phyloP scores from a whole-genome alignment of 2,797 vertebrate genomes.

The Pipistrellus kuhlii region DNA sequence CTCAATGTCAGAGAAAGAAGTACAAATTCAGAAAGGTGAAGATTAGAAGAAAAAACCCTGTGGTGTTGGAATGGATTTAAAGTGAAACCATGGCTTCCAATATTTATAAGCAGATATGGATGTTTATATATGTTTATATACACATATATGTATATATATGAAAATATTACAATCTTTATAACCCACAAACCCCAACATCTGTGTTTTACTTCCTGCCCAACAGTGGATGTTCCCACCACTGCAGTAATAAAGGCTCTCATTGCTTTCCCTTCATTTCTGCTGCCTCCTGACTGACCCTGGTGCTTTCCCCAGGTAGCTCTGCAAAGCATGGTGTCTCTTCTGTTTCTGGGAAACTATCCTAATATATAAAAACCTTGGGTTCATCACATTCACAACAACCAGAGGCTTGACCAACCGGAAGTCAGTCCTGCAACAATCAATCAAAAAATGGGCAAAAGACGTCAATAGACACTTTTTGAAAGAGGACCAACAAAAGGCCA shows the following conservation, averaged over 20 bases:
- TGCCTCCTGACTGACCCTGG: background rate
- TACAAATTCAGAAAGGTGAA: background rate
- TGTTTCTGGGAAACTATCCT: slow-evolving; percentile 25
- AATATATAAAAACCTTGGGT: too few relatives aligned
- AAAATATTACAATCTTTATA: background rate
- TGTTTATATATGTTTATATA: background rate
- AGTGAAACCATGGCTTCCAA: slow-evolving; percentile 52
- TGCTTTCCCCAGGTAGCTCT: background rate
- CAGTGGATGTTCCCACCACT: background rate
- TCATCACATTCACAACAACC: too few relatives aligned
- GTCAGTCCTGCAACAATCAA: too few relatives aligned
- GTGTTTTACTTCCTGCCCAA: slow-evolving; percentile 8
- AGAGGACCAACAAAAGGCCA: too few relatives aligned
- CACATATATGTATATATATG: background rate
- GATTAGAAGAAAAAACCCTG: background rate
- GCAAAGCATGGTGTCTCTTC: background rate
- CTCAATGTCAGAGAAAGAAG: slow-evolving; percentile 30
- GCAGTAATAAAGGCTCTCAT: background rate
- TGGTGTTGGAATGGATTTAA: background rate
- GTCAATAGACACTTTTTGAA: too few relatives aligned
- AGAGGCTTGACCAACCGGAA: too few relatives aligned
- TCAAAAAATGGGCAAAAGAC: too few relatives aligned
- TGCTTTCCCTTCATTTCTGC: background rate
- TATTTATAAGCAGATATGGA: background rate
- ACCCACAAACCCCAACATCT: slow-evolving; percentile 7